Evolutionary conservation across 1,140 invertebrate species (phyloP), one percentile per base, ranked within the genome.

Genomic region (Euglossa dilemma): DNA sequence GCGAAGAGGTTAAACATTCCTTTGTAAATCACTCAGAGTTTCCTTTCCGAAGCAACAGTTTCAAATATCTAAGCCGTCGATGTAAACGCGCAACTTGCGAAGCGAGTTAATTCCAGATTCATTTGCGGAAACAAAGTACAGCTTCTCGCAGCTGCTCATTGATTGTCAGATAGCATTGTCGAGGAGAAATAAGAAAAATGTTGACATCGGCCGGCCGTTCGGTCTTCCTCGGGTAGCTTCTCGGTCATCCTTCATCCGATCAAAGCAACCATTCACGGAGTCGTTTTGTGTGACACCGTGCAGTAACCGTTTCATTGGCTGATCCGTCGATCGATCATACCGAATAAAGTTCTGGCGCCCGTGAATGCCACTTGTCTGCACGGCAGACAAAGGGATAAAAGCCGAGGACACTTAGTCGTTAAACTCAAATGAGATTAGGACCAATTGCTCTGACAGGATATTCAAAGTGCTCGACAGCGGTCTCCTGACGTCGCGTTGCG

Each of bases 321-420:
- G 83, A 85, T 82, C 79, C 67, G 66, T 85, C 76, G 72, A 88
- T 89, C 87, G 87, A 86, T 88, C 87, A 83, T 63, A 56, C 64
- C 47, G 87, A 81, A 88, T 89, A 75, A 89, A 89, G 86, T 74
- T 82, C 81, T 88, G 85, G 85, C 88, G 84, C 88, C 69, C 81
- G 61, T 86, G 81, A 89, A 86, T 86, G 87, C 76, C 87, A 88
- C 84, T 89, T 86, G 77, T 86, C 78, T 59, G 73, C 57, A n/a
- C 77, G 72, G 73, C 86, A 78, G 86, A 87, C 85, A 88, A 88
- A 88, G 81, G 85, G 86, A 87, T 84, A 87, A 87, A 87, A 87
- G 82, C 78, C 76, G 85, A 87, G 81, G 85, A 88, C 77, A 87
- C 82, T 81, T 87, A 81, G 52, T 87, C 80, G 86, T 85, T 84